A percentile compares a stretch with the other conserved stretches of the same genome.
Evolutionary conservation across 2,113 vertebrate species (phyloP).

Genomic region (Illadopsis cleaveri): DNA sequence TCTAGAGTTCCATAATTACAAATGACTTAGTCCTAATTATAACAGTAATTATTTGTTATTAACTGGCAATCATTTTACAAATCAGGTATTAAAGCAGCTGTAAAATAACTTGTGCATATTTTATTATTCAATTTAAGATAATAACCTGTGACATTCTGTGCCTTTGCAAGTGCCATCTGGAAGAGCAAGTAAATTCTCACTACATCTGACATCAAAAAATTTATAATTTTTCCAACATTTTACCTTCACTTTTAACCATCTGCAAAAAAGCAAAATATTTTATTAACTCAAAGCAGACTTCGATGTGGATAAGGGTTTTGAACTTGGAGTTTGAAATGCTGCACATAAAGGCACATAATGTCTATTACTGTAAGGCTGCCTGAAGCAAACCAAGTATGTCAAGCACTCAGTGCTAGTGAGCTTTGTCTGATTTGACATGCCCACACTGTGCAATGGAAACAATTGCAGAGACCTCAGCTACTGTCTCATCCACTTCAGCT

Average conservation of each 20-base stretch:
- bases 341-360: neutral
- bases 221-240: neutral
- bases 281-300: neutral
- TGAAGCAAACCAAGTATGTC: neutral
- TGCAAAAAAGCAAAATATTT: neutral
- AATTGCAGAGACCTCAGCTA: neutral
- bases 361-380: neutral
- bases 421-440: constrained; percentile 15
- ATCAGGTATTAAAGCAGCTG: neutral
- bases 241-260: neutral
- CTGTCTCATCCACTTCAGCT: constrained; percentile 21
- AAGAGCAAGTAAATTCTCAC: neutral
- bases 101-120: neutral
- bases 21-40: neutral
- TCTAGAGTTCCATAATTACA: neutral
- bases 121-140: neutral
- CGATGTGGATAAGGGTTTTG: neutral
- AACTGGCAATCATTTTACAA: neutral
- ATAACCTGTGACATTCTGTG: neutral
- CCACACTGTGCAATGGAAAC: neutral
- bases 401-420: neutral
- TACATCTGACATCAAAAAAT: neutral
- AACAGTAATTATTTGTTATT: neutral
- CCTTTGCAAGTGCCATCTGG: neutral
- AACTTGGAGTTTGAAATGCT: neutral